These are phyloP conservation scores for Euura saliciscinereae DNA, from an alignment of 1,140 invertebrate genomes.

Conservation along the genomic window DNA sequence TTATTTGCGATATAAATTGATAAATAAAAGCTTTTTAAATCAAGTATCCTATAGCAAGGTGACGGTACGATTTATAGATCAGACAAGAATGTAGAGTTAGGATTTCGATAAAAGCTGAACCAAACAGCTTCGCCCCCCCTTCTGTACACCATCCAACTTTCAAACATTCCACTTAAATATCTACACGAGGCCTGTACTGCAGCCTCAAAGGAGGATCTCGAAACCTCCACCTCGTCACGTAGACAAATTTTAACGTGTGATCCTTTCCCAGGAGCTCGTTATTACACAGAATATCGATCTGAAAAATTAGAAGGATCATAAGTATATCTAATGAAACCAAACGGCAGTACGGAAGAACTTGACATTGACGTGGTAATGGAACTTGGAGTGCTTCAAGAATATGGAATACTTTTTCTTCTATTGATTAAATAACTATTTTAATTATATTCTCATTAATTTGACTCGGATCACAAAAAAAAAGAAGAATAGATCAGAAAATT, in stretches of 20 bases:
- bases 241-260: slow-evolving; percentile 98
- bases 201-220: slow-evolving; percentile 85
- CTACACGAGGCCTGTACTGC: slow-evolving; percentile 81
- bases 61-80: slow-evolving; percentile 11
- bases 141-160: neutral
- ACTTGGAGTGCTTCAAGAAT: too few species aligned
- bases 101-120: neutral
- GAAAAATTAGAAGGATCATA: slow-evolving; percentile 46
- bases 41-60: slow-evolving; percentile 4
- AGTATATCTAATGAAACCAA: slow-evolving; percentile 10
- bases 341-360: too few species aligned
- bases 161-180: slow-evolving; percentile 41
- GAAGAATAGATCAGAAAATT: slow-evolving; percentile 22
- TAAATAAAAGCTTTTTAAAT: slow-evolving; percentile 6
- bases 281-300: slow-evolving; percentile 99
- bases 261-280: slow-evolving; percentile 98
- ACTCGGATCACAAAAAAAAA: neutral
- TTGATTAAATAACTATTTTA: too few species aligned
- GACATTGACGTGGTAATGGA: too few species aligned
- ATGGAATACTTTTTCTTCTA: too few species aligned
- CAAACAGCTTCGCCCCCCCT: neutral
- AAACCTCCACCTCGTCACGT: slow-evolving; percentile 96
- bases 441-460: too few species aligned
- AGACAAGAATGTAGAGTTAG: slow-evolving; percentile 5
- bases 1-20: slow-evolving; percentile 3